Evolutionary conservation across 2,888 invertebrate species (phyloP).

Genomic region (Cheilosia grossa): DNA sequence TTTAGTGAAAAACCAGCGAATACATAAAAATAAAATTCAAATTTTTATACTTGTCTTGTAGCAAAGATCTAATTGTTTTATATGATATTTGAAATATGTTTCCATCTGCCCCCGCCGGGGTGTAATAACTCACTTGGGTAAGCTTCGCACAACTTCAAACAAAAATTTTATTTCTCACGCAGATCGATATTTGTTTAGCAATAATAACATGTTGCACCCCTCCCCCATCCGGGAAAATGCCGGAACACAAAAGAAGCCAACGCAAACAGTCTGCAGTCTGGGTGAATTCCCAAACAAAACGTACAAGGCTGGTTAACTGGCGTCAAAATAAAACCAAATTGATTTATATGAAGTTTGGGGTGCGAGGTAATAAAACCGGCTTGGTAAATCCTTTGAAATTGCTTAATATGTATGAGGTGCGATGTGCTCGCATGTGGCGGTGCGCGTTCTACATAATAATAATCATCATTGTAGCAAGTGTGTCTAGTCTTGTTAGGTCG

Average conservation of each 20-base stretch:
- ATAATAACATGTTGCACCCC: conserved; percentile 13
- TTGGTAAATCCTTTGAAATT: conserved; percentile 24
- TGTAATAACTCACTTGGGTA: conserved; percentile 29
- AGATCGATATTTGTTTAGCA: conserved; percentile 30
- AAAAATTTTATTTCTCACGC: conserved; percentile 41
- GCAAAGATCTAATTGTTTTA: conserved; percentile 8
- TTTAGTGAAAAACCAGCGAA: neutral
- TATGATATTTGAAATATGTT: conserved; percentile 13
- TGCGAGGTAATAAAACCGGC: conserved; percentile 50
- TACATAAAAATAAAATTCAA: neutral
- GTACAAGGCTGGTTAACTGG: conserved; percentile 22
- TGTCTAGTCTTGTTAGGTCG: neutral
- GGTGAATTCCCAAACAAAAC: conserved; percentile 20
- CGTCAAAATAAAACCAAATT: conserved; percentile 27
- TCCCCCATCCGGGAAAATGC: no score
- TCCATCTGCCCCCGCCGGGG: neutral
- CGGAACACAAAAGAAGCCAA: conserved; percentile 32
- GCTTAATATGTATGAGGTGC: conserved; percentile 1
- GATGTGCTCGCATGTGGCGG: neutral
- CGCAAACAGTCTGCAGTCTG: conserved; percentile 16
- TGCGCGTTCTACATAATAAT: neutral
- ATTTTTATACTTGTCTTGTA: neutral
- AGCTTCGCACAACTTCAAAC: conserved; percentile 36
- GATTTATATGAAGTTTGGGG: conserved; percentile 52
- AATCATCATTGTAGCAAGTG: neutral